Percentiles rank a stretch among this genome's conserved stretches.
Conservation (phyloP, 2,797 vertebrate genomes). For the Mus caroli region DNA sequence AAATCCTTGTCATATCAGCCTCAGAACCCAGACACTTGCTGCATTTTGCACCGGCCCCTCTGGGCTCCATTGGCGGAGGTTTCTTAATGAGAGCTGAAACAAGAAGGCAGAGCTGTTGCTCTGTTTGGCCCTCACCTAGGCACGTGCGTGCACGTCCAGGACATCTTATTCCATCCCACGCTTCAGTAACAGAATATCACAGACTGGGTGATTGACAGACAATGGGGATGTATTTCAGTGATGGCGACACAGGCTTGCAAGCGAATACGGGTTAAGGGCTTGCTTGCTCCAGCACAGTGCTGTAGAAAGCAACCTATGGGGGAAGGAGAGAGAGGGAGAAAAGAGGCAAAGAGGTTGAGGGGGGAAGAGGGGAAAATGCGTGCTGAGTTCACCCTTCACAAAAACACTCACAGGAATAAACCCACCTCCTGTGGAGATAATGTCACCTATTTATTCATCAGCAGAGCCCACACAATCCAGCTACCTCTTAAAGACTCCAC, state of each 20-base stretch:
- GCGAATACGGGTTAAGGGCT: too few species aligned
- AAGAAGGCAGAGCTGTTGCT: background rate
- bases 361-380: background rate
- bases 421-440: too few species aligned
- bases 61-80: accelerated
- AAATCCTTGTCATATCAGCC: accelerated
- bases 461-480: background rate
- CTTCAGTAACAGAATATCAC: background rate
- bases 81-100: background rate
- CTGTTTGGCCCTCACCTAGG: background rate
- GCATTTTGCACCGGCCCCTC: accelerated
- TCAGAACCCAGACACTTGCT: background rate
- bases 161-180: background rate
- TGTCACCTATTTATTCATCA: background rate
- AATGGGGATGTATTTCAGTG: background rate
- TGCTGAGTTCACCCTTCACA: background rate
- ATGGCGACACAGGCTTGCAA: background rate
- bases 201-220: background rate
- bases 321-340: too few species aligned
- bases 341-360: background rate
- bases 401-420: background rate
- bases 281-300: background rate
- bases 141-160: accelerated
- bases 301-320: too few species aligned
- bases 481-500: background rate